Evolutionary conservation across 2,888 invertebrate species (phyloP).

Genomic region (Chloroclystis v-ata): DNA sequence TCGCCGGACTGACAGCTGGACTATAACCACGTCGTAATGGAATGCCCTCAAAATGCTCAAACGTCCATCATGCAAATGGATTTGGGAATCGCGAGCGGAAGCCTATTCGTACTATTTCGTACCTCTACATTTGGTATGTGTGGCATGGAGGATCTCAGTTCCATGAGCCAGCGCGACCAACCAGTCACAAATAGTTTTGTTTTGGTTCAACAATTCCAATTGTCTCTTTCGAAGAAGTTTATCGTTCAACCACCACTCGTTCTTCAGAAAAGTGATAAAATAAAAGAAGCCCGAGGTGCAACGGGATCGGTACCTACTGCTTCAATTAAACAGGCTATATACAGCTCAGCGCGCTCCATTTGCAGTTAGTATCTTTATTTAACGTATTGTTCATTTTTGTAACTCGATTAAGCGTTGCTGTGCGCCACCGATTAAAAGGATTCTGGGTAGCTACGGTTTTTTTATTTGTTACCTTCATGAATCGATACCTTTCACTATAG

Average conservation of each 20-base stretch:
- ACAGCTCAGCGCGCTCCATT: conserved; percentile 10
- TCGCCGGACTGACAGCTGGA: background rate
- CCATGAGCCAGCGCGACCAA: too few species aligned
- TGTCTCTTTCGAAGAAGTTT: conserved; percentile 15
- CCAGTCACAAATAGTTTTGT: conserved; percentile 4
- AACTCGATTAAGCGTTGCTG: conserved; percentile 1
- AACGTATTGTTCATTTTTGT: conserved; percentile 8
- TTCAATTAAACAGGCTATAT: conserved; percentile 16
- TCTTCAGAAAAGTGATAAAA: conserved; percentile 11
- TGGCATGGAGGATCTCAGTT: too few species aligned
- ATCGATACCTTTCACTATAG: background rate
- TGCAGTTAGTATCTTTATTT: conserved; percentile 14
- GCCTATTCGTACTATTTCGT: background rate
- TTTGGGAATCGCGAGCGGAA: background rate
- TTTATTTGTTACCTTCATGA: background rate
- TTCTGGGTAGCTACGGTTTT: background rate
- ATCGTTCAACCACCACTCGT: conserved; percentile 7
- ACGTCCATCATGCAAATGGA: conserved; percentile 1
- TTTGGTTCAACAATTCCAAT: conserved; percentile 14
- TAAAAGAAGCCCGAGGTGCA: conserved; percentile 4
- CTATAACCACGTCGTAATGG: background rate
- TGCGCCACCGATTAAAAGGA: conserved; percentile 1
- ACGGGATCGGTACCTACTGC: conserved; percentile 4
- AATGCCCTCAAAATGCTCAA: background rate
- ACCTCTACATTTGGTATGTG: background rate